Evolutionary conservation across 53 echinoderm and acorn worm genomes (phyloP).

Genomic region (Mesocentrotus franciscanus): DNA sequence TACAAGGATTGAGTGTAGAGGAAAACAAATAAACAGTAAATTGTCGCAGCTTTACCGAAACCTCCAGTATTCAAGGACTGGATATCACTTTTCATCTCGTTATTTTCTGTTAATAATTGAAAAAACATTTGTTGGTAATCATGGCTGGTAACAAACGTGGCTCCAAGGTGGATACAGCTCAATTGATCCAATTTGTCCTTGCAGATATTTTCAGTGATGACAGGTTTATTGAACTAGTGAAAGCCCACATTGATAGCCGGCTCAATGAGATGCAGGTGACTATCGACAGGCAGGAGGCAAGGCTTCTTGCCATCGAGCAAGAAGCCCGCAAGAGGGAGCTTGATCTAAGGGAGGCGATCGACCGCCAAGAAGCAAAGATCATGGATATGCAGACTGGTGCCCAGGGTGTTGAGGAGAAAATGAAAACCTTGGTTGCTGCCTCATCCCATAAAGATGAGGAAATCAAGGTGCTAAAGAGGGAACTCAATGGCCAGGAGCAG

Average conservation of each 20-base stretch:
- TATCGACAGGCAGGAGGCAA: neutral
- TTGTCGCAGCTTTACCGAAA: too few species aligned
- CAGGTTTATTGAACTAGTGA: neutral
- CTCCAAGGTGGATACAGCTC: slow-evolving; percentile 4
- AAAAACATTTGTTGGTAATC: too few species aligned
- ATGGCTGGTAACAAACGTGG: neutral
- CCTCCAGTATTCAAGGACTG: too few species aligned
- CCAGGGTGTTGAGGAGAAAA: neutral
- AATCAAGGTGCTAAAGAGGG: neutral
- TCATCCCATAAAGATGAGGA: neutral
- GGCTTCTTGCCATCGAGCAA: too few species aligned
- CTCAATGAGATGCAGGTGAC: neutral
- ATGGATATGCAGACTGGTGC: too few species aligned
- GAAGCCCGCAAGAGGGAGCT: neutral
- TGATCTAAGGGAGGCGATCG: neutral
- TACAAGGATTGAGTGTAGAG: too few species aligned
- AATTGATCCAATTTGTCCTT: neutral
- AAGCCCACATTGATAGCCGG: neutral
- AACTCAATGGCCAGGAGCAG: neutral
- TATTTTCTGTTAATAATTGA: too few species aligned
- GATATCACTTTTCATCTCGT: too few species aligned
- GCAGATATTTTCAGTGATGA: neutral
- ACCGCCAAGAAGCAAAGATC: neutral
- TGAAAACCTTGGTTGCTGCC: slow-evolving; percentile 5
- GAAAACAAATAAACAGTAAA: too few species aligned